Evolutionary conservation across 2,797 vertebrate genomes (phyloP), one percentile per base, ranked within the genome.

Genomic region (Melanotaenia nigrans): DNA sequence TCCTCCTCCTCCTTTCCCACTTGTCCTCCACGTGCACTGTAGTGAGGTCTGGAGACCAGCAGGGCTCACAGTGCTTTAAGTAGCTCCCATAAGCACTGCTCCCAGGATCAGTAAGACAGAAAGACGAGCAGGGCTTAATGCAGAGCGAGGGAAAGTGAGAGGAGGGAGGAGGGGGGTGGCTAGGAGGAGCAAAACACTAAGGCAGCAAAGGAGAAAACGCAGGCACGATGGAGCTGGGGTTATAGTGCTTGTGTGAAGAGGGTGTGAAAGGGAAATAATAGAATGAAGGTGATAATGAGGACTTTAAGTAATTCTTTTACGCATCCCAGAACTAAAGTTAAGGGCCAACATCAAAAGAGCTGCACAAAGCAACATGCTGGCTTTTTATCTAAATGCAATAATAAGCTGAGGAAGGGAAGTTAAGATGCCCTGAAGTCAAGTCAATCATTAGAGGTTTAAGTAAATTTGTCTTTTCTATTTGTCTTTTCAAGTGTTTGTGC

Each of bases 101-200:
- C 62, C 65, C 45, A 45, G 84, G 85, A 91, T 90, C 86, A 89
- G 87, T 88, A 81, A 78, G 71, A 70, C 67, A 73, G 74, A 55
- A 79, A 91, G 85, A 91, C 79, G 73, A 89, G 88, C 81, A 64
- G 73, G 80, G 89, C 80, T 92, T 91, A 90, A 89, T 76, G 83
- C 82, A 80, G 81, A 83, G 83, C 20, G 40, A 69, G 83, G 55
- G 73, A 71, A 72, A 74, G 75, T 64, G 49, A 70, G 66, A 63
- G 78, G 3, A 71, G n/a, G 20, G n/a, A 33, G 77, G 68, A 73
- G 77, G 68, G 72, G 79, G 82, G 66, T 14, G 10, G 61, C 16
- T 30, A 67, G 85, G 89, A 92, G 87, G 89, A 92, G 92, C 85
- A 90, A 89, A 93, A 87, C 92, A 92, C 91, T 61, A 71, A 87